Base-by-base conservation (phyloP, 2,888 invertebrate genomes). In the Acrobasis consociella region DNA sequence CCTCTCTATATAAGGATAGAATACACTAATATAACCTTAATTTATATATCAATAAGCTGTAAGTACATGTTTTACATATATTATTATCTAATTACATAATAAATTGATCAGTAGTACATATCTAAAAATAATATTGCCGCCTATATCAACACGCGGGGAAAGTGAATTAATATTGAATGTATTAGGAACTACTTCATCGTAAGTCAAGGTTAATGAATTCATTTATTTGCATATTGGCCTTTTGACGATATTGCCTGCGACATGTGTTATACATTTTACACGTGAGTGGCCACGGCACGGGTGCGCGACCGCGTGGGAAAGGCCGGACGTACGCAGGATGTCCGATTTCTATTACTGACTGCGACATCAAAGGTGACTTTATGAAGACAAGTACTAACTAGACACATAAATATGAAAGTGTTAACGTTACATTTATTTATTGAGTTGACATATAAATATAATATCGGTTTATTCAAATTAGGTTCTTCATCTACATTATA, bases 241-340 rank as follows among this genome's bases (percentile, higher is more conserved):
- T 85, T 82, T 80, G 81, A 78, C 72, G 68, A 67, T 78, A 78
- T 81, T 70, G 77, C 73, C 80, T 75, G 78, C 73, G 77, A 76
- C 75, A 75, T 79, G 74, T 77, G 74, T 76, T 72, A 76, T 79
- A 78, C 69, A 72, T 80, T 77, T 72, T 69, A 78, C 75, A 76
- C 77, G 75, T 73, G 80, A 82, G 63, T 75, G 78, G 68, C 68
- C 69, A 74, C 73, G 74, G 80, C 69, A 74, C 73, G 74, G 80
- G 83, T 82, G 76, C 72, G 78, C 80, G 85, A 83, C 82, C 82
- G 84, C 88, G 88, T 89, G 89, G 84, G 89, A 89, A 87, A 81
- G 73, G 70, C 72, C 78, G 80, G 80, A 70, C 80, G 72, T 80
- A 70, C 70, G 62, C 61, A 16, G 58, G 38, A 66, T 76, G 76